phyloP scores from a whole-genome alignment of 2,797 vertebrate species.

The Adelosebastes latens region DNA sequence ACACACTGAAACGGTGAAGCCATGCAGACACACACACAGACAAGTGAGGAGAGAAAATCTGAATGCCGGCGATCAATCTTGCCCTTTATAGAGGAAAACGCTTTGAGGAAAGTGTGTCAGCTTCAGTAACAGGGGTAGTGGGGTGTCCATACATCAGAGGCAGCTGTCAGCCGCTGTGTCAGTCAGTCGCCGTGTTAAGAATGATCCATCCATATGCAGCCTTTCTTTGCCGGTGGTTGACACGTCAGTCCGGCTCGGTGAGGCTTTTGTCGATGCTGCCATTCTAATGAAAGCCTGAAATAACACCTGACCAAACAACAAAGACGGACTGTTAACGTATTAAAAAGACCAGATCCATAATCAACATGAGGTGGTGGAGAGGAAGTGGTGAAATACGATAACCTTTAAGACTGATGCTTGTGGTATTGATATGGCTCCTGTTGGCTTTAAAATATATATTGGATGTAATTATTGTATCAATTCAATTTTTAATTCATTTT shows the following conservation, averaged over 20 bases:
- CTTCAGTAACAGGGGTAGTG: conserved; percentile 29
- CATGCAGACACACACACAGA: background rate
- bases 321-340: background rate
- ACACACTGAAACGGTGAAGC: background rate
- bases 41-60: conserved; percentile 21
- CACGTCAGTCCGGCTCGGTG: conserved; percentile 8
- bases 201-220: conserved; percentile 57
- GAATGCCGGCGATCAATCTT: conserved; percentile 55
- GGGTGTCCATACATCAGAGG: conserved; percentile 57
- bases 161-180: conserved; percentile 58
- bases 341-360: background rate
- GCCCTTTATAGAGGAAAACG: conserved; percentile 43
- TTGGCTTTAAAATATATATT: too few species aligned
- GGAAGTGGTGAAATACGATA: background rate
- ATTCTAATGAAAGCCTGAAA: conserved; percentile 1
- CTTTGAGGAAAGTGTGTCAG: conserved; percentile 55
- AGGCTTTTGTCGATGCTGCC: conserved; percentile 25
- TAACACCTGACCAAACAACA: background rate
- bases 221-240: conserved; percentile 37
- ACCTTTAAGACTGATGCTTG: background rate
- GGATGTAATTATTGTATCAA: too few species aligned
- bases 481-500: too few species aligned
- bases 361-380: background rate
- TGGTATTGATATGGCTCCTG: too few species aligned
- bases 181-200: conserved; percentile 29